Evolutionary conservation across 2,797 vertebrate species (phyloP).

Genomic region (Sandelia bainsii): DNA sequence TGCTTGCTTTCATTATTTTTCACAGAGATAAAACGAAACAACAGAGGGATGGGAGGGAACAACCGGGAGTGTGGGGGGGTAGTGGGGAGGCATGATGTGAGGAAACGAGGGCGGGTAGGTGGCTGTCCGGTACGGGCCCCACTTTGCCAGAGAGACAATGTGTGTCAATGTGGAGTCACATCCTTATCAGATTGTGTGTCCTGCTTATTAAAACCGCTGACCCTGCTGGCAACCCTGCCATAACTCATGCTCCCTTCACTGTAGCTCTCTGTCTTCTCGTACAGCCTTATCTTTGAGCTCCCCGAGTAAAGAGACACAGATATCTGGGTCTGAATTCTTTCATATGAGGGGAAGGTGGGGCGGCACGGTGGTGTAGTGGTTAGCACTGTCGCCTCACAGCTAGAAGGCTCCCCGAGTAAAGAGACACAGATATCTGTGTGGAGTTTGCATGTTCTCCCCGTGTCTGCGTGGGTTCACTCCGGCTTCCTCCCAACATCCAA

Average conservation of each 20-base stretch:
- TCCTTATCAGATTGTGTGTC: constrained; percentile 86
- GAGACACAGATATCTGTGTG: no score
- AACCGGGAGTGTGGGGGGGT: background rate
- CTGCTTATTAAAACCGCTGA: constrained; percentile 82
- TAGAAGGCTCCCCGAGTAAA: no score
- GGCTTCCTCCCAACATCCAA: no score
- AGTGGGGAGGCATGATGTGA: constrained; percentile 28
- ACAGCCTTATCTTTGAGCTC: constrained; percentile 29
- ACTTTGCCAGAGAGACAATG: constrained; percentile 81
- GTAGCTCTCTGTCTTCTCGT: constrained; percentile 34
- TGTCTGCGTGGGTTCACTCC: no score
- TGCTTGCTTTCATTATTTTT: constrained; percentile 95
- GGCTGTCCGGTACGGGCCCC: constrained; percentile 75
- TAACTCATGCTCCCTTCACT: constrained; percentile 19
- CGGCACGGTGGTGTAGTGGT: no score
- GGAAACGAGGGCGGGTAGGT: constrained; percentile 59
- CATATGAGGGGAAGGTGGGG: constrained; percentile 7
- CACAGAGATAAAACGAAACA: constrained; percentile 90
- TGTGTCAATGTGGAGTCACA: constrained; percentile 81
- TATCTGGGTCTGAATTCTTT: constrained; percentile 42
- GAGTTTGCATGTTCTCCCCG: no score
- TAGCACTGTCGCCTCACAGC: no score
- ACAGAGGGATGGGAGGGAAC: constrained; percentile 76
- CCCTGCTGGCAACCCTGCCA: constrained; percentile 40
- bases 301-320: constrained; percentile 27